phyloP scores from a whole-genome alignment of 1,140 invertebrate species.

The Aphaenogaster floridana region DNA sequence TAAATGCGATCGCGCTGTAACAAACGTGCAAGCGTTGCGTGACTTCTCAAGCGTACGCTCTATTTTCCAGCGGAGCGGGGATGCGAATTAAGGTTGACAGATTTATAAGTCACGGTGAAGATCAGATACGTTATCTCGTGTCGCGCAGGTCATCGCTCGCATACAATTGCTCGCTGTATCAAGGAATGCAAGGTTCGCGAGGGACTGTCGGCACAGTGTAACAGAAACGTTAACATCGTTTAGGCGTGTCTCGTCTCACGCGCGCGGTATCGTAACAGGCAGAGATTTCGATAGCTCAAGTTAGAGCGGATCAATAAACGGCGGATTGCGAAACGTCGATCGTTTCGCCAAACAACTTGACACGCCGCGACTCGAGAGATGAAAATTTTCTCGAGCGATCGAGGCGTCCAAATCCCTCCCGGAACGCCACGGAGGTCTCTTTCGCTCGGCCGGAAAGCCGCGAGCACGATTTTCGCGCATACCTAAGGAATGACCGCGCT shows the following conservation, averaged over 20 bases:
- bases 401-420: neutral
- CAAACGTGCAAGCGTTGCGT: neutral
- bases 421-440: neutral
- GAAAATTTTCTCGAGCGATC: neutral
- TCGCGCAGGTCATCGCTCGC: slow-evolving; percentile 11
- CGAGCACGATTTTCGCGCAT: slow-evolving; percentile 43
- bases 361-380: neutral
- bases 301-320: neutral
- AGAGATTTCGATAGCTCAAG: neutral
- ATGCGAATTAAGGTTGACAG: slow-evolving; percentile 42
- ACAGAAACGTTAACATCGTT: neutral
- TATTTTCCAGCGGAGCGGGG: neutral
- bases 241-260: neutral
- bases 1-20: neutral
- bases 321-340: neutral
- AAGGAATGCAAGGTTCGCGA: slow-evolving; percentile 1
- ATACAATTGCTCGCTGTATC: neutral
- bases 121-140: slow-evolving; percentile 8
- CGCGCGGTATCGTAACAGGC: neutral
- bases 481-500: slow-evolving; percentile 39
- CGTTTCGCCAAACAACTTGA: neutral
- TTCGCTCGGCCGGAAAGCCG: neutral
- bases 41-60: neutral
- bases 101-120: slow-evolving; percentile 55
- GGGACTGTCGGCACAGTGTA: neutral